These are phyloP conservation scores for Alligator sinensis DNA, from an alignment of 2,113 vertebrate species.

Conservation along the genomic window DNA sequence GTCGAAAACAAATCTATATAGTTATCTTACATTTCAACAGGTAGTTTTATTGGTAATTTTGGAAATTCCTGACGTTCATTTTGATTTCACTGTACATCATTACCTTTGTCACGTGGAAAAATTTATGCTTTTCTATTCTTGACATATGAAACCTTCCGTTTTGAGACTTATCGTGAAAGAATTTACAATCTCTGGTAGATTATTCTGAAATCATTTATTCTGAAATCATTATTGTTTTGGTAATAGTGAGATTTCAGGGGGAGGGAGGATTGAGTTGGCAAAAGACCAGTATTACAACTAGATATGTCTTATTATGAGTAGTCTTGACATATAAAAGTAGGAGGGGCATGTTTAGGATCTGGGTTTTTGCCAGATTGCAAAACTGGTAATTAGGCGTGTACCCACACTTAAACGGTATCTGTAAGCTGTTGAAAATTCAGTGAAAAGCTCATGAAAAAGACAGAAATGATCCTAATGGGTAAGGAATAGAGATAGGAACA, in stretches of 20 bases:
- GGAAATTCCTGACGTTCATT: constrained; percentile 28
- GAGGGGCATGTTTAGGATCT: not conserved
- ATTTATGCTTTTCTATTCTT: constrained; percentile 26
- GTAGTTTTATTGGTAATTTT: not conserved
- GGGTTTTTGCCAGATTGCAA: not conserved
- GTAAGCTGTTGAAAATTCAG: not conserved
- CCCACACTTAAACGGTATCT: not conserved
- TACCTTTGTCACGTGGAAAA: constrained; percentile 44
- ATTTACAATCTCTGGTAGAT: not conserved
- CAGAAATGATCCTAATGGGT: too few relatives aligned
- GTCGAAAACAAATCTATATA: constrained; percentile 16
- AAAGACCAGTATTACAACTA: not conserved
- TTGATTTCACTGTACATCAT: not conserved
- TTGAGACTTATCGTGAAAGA: not conserved
- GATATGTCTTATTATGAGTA: not conserved
- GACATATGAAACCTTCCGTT: constrained; percentile 10
- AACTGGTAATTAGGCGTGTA: not conserved
- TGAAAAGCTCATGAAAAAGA: too few relatives aligned
- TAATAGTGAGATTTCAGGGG: not conserved
- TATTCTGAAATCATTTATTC: constrained; percentile 45
- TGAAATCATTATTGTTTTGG: constrained; percentile 38
- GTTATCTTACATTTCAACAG: constrained; percentile 42
- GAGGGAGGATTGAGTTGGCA: not conserved
- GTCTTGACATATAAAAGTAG: not conserved
- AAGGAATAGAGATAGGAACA: too few relatives aligned